Evolutionary conservation across 2,113 vertebrate species (phyloP).

Genomic region (Elephantulus edwardii): DNA sequence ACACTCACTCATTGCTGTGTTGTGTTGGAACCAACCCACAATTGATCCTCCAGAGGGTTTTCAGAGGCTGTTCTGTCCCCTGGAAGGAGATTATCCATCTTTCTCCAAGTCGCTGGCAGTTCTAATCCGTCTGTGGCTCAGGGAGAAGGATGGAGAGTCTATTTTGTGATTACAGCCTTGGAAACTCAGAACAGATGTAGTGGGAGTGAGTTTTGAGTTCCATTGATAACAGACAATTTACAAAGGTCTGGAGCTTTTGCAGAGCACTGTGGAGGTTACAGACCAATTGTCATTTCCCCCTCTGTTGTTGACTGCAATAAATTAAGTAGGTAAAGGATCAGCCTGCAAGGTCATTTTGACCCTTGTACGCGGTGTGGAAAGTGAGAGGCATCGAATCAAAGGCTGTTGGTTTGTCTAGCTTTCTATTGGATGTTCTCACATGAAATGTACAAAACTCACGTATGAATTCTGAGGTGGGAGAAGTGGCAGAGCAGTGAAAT

Average conservation of each 20-base stretch:
- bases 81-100: background rate
- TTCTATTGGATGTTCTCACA: constrained; percentile 28
- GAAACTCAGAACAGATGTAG: too few relatives aligned
- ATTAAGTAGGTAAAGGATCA: background rate
- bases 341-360: background rate
- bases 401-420: background rate
- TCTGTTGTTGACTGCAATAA: background rate
- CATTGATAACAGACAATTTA: background rate
- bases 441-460: background rate
- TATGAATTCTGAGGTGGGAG: constrained; percentile 25
- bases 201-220: too few relatives aligned
- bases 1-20: too few relatives aligned
- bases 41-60: background rate
- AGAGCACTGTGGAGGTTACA: background rate
- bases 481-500: background rate
- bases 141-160: too few relatives aligned
- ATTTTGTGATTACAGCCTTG: too few relatives aligned
- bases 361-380: background rate
- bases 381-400: background rate
- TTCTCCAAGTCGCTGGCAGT: too few relatives aligned
- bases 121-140: too few relatives aligned
- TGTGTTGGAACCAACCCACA: too few relatives aligned
- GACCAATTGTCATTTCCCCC: background rate
- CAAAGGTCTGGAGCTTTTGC: background rate
- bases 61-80: background rate